Conservation (phyloP, 2,113 vertebrate species). For the Elanus axillaris region DNA sequence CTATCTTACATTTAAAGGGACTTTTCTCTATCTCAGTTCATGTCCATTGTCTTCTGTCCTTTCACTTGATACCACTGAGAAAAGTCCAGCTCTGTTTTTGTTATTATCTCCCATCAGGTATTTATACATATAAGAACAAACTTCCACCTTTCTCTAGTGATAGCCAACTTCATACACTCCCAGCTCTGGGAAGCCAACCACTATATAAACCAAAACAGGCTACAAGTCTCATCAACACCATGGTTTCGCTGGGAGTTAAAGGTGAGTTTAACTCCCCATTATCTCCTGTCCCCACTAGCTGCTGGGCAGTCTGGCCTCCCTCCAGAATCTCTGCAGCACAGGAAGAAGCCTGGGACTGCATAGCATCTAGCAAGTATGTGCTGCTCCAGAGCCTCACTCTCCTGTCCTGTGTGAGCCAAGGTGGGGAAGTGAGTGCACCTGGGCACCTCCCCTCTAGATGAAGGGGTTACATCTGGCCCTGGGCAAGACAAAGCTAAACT, state of each 20-base stretch:
- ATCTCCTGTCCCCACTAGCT: not conserved
- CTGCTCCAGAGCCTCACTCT: not conserved
- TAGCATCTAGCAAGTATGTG: not conserved
- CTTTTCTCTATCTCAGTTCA: not conserved
- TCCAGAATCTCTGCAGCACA: not conserved
- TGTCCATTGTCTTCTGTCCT: not conserved
- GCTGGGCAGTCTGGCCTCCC: not conserved
- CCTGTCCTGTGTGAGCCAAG: not conserved
- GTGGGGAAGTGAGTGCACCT: not conserved
- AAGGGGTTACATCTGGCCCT: not conserved
- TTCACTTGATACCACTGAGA: not conserved
- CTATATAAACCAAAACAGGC: not conserved
- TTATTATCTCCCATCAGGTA: not conserved
- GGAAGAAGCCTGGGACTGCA: not conserved
- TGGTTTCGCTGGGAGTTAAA: not conserved
- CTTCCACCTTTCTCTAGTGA: not conserved
- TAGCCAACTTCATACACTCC: not conserved
- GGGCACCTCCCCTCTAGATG: not conserved
- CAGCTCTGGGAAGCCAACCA: not conserved
- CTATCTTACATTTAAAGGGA: not conserved
- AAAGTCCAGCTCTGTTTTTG: not conserved
- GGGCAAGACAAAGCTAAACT: not conserved
- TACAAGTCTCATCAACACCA: not conserved
- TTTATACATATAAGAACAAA: not conserved
- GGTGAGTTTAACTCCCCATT: not conserved